These are phyloP conservation scores for Xenentodon cancila DNA, from an alignment of 2,797 vertebrate genomes.

Conservation along the genomic window DNA sequence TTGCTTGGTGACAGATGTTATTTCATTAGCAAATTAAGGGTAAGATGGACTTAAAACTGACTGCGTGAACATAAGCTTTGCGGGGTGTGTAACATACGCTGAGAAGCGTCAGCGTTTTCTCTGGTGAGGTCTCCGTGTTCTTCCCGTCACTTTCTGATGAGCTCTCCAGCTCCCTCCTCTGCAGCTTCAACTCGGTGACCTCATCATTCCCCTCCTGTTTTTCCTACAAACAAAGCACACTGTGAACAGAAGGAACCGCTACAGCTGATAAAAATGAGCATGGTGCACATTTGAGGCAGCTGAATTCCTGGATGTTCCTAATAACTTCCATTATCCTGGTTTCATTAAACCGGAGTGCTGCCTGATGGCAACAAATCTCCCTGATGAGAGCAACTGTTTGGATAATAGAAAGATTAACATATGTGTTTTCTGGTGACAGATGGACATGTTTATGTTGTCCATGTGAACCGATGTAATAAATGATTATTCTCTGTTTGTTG, in stretches of 20 bases:
- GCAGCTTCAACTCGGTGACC: conserved; percentile 57
- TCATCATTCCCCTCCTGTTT: conserved; percentile 54
- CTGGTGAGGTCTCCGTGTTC: conserved; percentile 81
- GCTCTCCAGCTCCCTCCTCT: conserved; percentile 84
- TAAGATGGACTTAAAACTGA: no score
- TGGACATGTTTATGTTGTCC: conserved; percentile 37
- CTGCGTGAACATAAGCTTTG: conserved; percentile 19
- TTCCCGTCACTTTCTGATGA: conserved; percentile 85
- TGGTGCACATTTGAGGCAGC: not conserved
- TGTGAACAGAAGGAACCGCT: not conserved
- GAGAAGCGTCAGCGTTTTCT: conserved; percentile 76
- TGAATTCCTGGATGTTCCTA: conserved; percentile 41
- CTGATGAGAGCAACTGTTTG: conserved; percentile 88
- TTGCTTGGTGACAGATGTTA: no score
- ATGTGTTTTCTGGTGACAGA: conserved; percentile 52
- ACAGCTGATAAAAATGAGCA: not conserved
- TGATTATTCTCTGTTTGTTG: conserved; percentile 28
- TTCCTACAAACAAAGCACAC: conserved; percentile 50
- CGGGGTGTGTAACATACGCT: conserved; percentile 30
- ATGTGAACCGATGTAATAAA: conserved; percentile 23
- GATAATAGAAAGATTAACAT: conserved; percentile 56
- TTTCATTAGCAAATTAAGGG: no score
- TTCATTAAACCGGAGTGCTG: conserved; percentile 73
- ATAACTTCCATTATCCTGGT: conserved; percentile 63
- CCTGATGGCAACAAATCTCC: conserved; percentile 85